phyloP scores from a whole-genome alignment of 2,797 vertebrate species.

The Anabacerthia variegaticeps region DNA sequence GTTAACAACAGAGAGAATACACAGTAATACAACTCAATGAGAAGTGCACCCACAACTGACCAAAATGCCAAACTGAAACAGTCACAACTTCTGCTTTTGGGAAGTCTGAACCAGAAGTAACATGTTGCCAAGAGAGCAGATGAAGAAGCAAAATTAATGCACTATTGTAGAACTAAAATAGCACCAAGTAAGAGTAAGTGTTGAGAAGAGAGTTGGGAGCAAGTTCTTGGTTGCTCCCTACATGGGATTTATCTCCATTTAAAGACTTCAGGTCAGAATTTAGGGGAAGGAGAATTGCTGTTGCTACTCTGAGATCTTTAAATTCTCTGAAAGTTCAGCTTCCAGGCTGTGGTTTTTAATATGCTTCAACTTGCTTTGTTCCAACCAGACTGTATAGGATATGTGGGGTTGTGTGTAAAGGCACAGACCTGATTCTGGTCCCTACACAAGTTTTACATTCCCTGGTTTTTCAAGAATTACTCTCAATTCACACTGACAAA shows the following conservation, averaged over 20 bases:
- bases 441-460: background rate
- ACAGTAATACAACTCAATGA: background rate
- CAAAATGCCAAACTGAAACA: background rate
- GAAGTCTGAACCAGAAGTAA: background rate
- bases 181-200: background rate
- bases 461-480: background rate
- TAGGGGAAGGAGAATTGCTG: background rate
- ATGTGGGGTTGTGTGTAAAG: background rate
- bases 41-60: background rate
- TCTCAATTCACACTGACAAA: background rate
- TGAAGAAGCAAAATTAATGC: background rate
- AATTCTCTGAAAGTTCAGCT: background rate
- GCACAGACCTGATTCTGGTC: background rate
- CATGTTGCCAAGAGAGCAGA: background rate
- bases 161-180: background rate
- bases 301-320: background rate
- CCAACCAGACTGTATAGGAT: background rate
- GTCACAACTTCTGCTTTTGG: background rate
- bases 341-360: background rate
- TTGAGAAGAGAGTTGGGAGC: background rate
- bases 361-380: background rate
- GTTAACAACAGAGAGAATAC: background rate
- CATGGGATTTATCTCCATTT: background rate
- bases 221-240: background rate
- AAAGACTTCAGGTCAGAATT: background rate